A percentile compares a stretch with the other conserved stretches of the same genome.
phyloP scores from a whole-genome alignment of 1,140 invertebrate genomes.

The Hyles euphorbiae region DNA sequence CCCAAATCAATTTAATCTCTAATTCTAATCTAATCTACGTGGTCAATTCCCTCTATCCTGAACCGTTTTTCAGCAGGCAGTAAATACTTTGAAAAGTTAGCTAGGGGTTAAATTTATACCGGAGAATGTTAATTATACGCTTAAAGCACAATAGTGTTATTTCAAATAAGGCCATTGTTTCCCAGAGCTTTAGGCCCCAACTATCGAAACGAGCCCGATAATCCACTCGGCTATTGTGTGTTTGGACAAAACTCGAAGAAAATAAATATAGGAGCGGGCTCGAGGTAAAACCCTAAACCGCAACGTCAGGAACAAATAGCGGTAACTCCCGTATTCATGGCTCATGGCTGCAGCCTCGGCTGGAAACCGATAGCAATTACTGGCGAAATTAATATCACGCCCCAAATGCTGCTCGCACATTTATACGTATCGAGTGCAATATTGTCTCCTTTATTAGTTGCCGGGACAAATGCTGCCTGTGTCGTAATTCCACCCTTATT shows the following conservation, averaged over 20 bases:
- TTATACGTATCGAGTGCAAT: slow-evolving; percentile 75
- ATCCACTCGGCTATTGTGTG: slow-evolving; percentile 57
- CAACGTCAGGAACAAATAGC: slow-evolving; percentile 74
- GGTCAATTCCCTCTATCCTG: no score
- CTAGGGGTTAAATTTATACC: no score
- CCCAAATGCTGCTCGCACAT: slow-evolving; percentile 72
- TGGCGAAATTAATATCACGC: slow-evolving; percentile 73
- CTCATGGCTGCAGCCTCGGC: slow-evolving; percentile 66
- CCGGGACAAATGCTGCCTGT: slow-evolving; percentile 66
- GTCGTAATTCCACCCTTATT: slow-evolving; percentile 69
- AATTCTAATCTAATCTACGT: no score
- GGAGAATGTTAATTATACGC: slow-evolving; percentile 27
- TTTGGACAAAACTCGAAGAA: slow-evolving; percentile 68
- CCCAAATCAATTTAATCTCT: no score
- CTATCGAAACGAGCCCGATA: slow-evolving; percentile 53
- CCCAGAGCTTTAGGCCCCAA: slow-evolving; percentile 33
- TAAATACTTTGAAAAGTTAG: no score
- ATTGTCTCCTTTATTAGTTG: slow-evolving; percentile 75
- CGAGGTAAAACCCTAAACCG: slow-evolving; percentile 70
- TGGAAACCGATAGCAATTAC: slow-evolving; percentile 74
- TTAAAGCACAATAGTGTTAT: slow-evolving; percentile 38
- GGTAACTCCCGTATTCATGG: slow-evolving; percentile 74
- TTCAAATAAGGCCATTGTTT: slow-evolving; percentile 48
- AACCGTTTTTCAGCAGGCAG: no score
- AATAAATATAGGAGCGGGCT: slow-evolving; percentile 65